These are phyloP conservation scores for Artemisiospiza belli DNA, from an alignment of 2,113 vertebrate genomes.

Conservation along the genomic window DNA sequence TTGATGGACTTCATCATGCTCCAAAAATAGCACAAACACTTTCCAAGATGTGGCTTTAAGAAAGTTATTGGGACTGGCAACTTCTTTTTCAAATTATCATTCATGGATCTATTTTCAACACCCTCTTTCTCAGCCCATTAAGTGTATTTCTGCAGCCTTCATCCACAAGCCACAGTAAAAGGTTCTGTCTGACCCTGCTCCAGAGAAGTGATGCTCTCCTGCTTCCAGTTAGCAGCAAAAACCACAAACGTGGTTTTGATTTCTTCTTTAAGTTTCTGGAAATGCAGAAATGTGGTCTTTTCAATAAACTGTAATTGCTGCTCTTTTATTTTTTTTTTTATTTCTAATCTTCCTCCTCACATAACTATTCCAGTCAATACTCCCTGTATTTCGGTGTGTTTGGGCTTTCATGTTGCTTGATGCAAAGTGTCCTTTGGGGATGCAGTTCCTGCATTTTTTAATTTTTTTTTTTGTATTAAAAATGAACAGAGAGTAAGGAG, in stretches of 20 bases:
- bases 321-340: background rate
- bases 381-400: background rate
- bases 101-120: slow-evolving; percentile 53
- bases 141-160: slow-evolving; percentile 5
- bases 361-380: background rate
- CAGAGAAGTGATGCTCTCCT: slow-evolving; percentile 20
- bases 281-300: slow-evolving; percentile 46
- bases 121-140: slow-evolving; percentile 43
- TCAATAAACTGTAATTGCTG: slow-evolving; percentile 1
- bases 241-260: slow-evolving; percentile 14
- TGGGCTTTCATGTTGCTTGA: background rate
- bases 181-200: slow-evolving; percentile 35
- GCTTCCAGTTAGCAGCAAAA: slow-evolving; percentile 51
- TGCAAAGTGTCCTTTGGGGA: background rate
- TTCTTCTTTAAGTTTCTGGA: slow-evolving; percentile 47
- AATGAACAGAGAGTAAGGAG: background rate
- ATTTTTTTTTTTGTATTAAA: background rate
- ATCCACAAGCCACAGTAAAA: slow-evolving; percentile 44
- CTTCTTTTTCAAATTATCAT: slow-evolving; percentile 58
- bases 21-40: slow-evolving; percentile 9
- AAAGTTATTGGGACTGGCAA: slow-evolving; percentile 1
- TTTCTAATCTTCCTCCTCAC: background rate
- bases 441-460: background rate
- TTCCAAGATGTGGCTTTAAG: slow-evolving; percentile 22
- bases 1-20: background rate